Evolutionary conservation across 2,113 vertebrate genomes (phyloP), one percentile per base, ranked within the genome.

Genomic region (Hymenochirus boettgeri): DNA sequence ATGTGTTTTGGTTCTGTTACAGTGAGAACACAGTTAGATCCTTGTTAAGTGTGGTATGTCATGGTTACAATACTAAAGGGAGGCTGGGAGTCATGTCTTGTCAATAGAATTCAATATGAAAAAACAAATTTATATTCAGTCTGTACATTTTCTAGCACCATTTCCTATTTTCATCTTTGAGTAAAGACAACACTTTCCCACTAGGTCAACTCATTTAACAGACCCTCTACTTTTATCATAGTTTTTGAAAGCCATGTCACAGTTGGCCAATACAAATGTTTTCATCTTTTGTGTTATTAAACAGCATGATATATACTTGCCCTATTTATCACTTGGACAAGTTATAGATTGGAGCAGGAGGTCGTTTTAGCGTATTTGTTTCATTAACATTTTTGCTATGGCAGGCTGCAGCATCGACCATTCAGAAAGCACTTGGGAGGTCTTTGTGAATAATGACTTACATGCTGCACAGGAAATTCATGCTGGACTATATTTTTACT

Each of bases 1-100:
- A 93, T 91, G 82, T 94, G 91, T 86, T 92, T 92, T 69, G 80
- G 82, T 84, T 93, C 86, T 88, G 89, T 87, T 91, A 90, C 89
- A 92, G 87, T 72, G 77, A 73, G 81, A 92, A 84, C 74, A 81
- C 75, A 84, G 79, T 88, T 81, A 86, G 85, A 88, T 81, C 84
- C 88, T 91, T 89, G 83, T 89, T 89, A 87, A 89, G 73, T 80
- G 73, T 82, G 85, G 86, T 84, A 87, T 89, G 87, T 79, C 79
- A 81, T 53, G 69, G 74, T 73, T 84, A 71, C 73, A 62, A 70
- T 77, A 83, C 81, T 84, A 84, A 76, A 77, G 71, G 83, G 77
- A 78, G 71, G 78, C 79, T 81, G 79, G 79, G 76, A 72, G 65
- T 72, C 77, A 62, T 54, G 62, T 75, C 77, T 79, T 72, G 55